These are phyloP conservation scores for Drosophila albomicans DNA, from an alignment of 1,140 invertebrate genomes.

Conservation along the genomic window DNA sequence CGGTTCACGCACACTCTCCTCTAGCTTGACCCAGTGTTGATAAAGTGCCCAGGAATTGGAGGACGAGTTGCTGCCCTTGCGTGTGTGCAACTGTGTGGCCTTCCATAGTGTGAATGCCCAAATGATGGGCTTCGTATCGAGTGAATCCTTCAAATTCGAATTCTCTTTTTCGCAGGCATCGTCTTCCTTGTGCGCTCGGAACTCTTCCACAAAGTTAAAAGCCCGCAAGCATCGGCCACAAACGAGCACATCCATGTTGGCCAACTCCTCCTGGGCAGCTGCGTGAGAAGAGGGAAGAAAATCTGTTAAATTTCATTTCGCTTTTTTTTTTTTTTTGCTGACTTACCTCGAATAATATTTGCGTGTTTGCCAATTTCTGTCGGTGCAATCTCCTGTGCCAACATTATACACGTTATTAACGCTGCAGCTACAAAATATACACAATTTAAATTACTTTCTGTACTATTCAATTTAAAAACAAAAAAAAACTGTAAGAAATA, in stretches of 20 bases:
- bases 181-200: conserved; percentile 90
- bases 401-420: conserved; percentile 71
- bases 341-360: conserved; percentile 88
- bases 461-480: conserved; percentile 55
- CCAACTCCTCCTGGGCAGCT: conserved; percentile 91
- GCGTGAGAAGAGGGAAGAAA: background rate
- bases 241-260: conserved; percentile 90
- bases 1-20: conserved; percentile 88
- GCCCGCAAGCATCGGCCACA: conserved; percentile 92
- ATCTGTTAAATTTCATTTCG: conserved; percentile 4
- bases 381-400: conserved; percentile 86
- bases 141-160: conserved; percentile 86
- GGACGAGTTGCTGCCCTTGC: conserved; percentile 85
- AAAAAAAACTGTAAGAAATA: conserved; percentile 49
- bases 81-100: conserved; percentile 86
- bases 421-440: conserved; percentile 38
- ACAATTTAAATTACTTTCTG: conserved; percentile 29
- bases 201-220: conserved; percentile 92
- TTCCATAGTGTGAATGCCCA: conserved; percentile 94
- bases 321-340: conserved; percentile 25
- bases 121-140: conserved; percentile 91
- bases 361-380: conserved; percentile 89
- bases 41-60: conserved; percentile 91
- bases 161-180: conserved; percentile 87
- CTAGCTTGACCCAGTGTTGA: conserved; percentile 92